Percentiles rank a stretch among this genome's conserved stretches.
Evolutionary conservation across 2,888 invertebrate species (phyloP).

Genomic region (Torymus aiolomorphi): DNA sequence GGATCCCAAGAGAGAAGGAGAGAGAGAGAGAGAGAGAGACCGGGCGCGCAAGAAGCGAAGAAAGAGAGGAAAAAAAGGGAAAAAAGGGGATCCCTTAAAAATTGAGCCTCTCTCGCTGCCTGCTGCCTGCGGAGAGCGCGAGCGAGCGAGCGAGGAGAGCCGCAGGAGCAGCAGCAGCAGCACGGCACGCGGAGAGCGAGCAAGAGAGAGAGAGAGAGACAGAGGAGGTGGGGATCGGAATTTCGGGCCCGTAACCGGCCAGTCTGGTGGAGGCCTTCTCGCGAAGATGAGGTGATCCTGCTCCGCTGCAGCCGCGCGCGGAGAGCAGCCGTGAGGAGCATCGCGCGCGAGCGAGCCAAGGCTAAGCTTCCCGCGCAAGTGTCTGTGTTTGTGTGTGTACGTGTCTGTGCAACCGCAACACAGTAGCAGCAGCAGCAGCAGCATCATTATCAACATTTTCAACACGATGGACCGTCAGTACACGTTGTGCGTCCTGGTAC

Average conservation of each 20-base stretch:
- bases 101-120: constrained; percentile 64
- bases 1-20: constrained; percentile 48
- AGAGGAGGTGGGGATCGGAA: constrained; percentile 74
- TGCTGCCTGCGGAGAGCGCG: constrained; percentile 12
- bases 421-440: too few species aligned
- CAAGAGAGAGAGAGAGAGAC: constrained; percentile 43
- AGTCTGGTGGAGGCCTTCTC: constrained; percentile 74
- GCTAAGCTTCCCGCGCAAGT: constrained; percentile 47
- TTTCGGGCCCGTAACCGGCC: constrained; percentile 75
- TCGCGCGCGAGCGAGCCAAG: constrained; percentile 45
- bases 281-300: constrained; percentile 72
- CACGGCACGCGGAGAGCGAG: constrained; percentile 9
- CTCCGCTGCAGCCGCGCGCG: constrained; percentile 32
- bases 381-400: constrained; percentile 22
- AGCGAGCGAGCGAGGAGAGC: constrained; percentile 18
- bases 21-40: constrained; percentile 48
- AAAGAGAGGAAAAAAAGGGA: constrained; percentile 63
- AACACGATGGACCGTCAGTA: constrained; percentile 73
- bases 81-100: constrained; percentile 74
- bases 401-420: too few species aligned
- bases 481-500: constrained; percentile 74
- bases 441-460: too few species aligned
- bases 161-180: constrained; percentile 36
- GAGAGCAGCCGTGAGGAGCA: constrained; percentile 22
- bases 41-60: constrained; percentile 66